Conservation (phyloP, 2,888 invertebrate species). For the Epirrita christyi region DNA sequence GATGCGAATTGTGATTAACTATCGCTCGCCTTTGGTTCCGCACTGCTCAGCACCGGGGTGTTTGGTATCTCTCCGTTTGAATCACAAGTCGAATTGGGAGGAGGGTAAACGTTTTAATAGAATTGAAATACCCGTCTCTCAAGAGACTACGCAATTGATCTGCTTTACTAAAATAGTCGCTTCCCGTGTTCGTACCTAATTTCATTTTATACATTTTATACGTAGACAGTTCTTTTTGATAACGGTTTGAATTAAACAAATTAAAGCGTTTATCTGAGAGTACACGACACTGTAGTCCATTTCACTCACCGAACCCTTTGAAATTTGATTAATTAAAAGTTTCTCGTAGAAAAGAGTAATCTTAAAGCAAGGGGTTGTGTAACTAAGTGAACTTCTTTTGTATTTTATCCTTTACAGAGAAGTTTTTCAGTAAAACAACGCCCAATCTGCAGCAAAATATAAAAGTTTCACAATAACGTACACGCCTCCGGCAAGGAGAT, state of each 20-base stretch:
- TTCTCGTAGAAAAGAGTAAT: constrained; percentile 71
- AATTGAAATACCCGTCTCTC: constrained; percentile 43
- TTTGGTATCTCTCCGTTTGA: constrained; percentile 48
- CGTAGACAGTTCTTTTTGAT: background rate
- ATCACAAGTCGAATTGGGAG: constrained; percentile 58
- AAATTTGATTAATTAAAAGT: constrained; percentile 82
- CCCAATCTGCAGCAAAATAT: constrained; percentile 79
- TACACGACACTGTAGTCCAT: constrained; percentile 18
- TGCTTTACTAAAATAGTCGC: constrained; percentile 20
- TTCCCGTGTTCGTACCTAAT: background rate
- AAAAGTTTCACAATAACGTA: constrained; percentile 82
- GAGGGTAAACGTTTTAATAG: constrained; percentile 54
- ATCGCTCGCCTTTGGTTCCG: constrained; percentile 63
- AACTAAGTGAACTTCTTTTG: constrained; percentile 75
- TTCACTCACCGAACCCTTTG: constrained; percentile 56
- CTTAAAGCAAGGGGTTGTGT: constrained; percentile 75
- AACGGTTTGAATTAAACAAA: background rate
- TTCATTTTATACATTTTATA: background rate
- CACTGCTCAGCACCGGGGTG: constrained; percentile 47
- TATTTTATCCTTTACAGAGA: constrained; percentile 77
- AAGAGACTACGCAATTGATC: constrained; percentile 28
- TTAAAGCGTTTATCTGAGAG: constrained; percentile 9
- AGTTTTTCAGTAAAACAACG: constrained; percentile 81
- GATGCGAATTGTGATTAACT: constrained; percentile 80
- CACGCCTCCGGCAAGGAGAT: constrained; percentile 74